Evolutionary conservation across 2,113 vertebrate genomes (phyloP).

Genomic region (Pomatostomus ruficeps): DNA sequence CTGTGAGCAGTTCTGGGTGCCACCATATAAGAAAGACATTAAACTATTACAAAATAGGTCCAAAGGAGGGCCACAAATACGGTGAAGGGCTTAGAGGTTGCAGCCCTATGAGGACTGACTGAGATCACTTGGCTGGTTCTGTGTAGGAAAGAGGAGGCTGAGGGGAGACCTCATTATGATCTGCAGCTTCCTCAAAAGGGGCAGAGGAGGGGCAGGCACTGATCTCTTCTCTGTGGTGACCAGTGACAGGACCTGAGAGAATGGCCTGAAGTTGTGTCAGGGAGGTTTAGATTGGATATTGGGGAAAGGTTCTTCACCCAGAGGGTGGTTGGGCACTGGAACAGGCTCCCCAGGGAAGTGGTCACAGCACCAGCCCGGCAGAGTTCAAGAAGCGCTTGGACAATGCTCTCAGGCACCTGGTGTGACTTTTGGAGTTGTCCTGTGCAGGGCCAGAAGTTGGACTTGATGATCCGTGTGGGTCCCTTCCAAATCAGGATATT

Average conservation of each 20-base stretch:
- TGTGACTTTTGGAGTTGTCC: not conserved
- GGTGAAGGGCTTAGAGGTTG: not conserved
- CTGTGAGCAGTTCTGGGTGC: not conserved
- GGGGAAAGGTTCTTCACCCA: not conserved
- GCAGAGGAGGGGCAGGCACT: not conserved
- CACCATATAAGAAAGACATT: rapidly evolving
- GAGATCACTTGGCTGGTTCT: not conserved
- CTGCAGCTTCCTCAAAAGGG: not conserved
- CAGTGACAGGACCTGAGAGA: not conserved
- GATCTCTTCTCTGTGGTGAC: not conserved
- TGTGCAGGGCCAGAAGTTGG: not conserved
- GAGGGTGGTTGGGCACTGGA: not conserved
- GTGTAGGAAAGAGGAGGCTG: not conserved
- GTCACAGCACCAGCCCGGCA: not conserved
- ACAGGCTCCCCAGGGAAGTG: not conserved
- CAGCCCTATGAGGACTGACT: rapidly evolving
- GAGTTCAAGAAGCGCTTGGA: rapidly evolving
- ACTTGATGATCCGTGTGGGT: not conserved
- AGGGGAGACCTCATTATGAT: not conserved
- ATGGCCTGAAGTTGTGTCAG: not conserved
- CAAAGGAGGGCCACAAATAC: not conserved
- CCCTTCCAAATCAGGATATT: not conserved
- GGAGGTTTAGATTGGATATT: not conserved
- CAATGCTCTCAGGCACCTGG: rapidly evolving
- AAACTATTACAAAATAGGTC: not conserved